Conservation (phyloP, 2,888 invertebrate genomes). For the Macrosiphum euphorbiae region DNA sequence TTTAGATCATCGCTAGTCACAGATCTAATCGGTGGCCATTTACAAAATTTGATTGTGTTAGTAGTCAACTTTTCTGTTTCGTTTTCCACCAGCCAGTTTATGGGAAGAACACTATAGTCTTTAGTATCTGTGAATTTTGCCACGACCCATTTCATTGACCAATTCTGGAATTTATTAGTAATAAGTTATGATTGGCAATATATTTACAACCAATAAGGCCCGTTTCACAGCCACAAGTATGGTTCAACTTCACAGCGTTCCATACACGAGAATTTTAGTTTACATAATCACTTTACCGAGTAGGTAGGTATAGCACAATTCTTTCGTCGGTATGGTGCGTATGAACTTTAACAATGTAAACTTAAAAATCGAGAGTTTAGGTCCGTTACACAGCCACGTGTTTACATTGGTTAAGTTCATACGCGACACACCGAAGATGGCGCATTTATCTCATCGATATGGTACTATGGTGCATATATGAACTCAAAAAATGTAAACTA, state of each 20-base stretch:
- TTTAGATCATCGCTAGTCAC: conserved; percentile 11
- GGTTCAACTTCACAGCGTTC: not conserved
- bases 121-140: not conserved
- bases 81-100: conserved; percentile 1
- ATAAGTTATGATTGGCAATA: not conserved
- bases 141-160: conserved; percentile 6
- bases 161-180: not conserved
- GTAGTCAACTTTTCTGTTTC: not conserved
- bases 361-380: too few species aligned
- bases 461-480: too few species aligned
- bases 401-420: too few species aligned
- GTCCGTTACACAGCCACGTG: too few species aligned
- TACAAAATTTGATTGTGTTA: not conserved
- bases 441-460: too few species aligned
- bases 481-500: too few species aligned
- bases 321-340: too few species aligned
- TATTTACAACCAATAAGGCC: not conserved
- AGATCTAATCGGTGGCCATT: not conserved
- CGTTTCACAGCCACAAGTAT: not conserved
- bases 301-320: too few species aligned
- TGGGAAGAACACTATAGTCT: not conserved
- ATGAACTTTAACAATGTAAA: too few species aligned
- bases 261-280: not conserved
- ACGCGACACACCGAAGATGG: too few species aligned
- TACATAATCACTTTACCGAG: not conserved